Conservation (phyloP, 2,888 invertebrate genomes). For the Liodrosophila aerea region DNA sequence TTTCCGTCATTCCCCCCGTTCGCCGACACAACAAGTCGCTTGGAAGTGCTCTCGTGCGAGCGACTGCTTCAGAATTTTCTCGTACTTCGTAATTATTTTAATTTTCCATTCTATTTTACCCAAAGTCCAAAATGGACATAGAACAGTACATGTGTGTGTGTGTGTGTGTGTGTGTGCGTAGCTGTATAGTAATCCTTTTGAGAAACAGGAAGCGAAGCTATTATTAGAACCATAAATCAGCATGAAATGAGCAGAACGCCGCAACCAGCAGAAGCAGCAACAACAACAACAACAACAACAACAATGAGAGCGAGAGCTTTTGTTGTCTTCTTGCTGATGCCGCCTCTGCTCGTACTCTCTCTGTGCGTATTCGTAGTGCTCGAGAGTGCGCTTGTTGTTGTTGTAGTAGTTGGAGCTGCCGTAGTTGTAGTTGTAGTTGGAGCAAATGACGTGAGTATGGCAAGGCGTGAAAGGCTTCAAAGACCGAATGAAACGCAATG, state of each 20-base stretch:
- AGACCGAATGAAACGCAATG: conserved; percentile 61
- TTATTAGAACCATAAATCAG: conserved; percentile 81
- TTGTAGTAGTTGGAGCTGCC: conserved; percentile 29
- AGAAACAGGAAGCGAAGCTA: conserved; percentile 75
- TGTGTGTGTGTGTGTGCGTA: conserved; percentile 13
- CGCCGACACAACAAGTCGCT: conserved; percentile 27
- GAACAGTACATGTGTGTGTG: conserved; percentile 27
- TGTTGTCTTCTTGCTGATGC: conserved; percentile 16
- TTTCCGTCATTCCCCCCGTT: conserved; percentile 34
- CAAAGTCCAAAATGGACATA: conserved; percentile 36
- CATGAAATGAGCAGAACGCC: conserved; percentile 80
- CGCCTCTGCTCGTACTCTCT: conserved; percentile 37
- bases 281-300: conserved; percentile 39
- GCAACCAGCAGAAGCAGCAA: conserved; percentile 42
- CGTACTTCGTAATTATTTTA: conserved; percentile 67
- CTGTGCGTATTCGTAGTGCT: conserved; percentile 50
- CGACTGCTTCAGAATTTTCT: conserved; percentile 59
- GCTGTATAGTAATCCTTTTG: conserved; percentile 62
- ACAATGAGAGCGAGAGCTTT: conserved; percentile 32
- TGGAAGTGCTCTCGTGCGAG: conserved; percentile 55
- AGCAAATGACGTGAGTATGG: conserved; percentile 70
- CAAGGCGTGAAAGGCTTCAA: conserved; percentile 52
- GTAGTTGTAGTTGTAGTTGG: conserved; percentile 35
- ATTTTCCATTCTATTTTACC: conserved; percentile 36
- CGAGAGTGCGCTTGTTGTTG: conserved; percentile 33